A percentile compares a stretch with the other conserved stretches of the same genome.
Evolutionary conservation across 2,888 invertebrate species (phyloP).

Genomic region (Scaptomyza cyrtandrae): DNA sequence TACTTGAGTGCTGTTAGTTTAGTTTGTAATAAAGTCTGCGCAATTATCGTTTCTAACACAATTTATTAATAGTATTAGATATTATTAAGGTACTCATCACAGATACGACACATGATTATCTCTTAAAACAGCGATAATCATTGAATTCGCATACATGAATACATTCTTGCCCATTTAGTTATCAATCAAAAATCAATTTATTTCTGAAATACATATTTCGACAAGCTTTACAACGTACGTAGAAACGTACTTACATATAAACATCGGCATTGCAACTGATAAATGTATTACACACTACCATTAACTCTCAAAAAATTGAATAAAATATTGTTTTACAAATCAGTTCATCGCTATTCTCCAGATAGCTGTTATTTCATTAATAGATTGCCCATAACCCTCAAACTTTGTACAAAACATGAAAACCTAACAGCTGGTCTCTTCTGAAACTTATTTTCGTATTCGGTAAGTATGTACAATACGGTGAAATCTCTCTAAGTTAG

Average conservation of each 20-base stretch:
- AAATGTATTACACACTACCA: conserved; percentile 25
- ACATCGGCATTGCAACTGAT: conserved; percentile 10
- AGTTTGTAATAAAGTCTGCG: conserved; percentile 86
- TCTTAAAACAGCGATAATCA: conserved; percentile 15
- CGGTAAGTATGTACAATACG: too few species aligned
- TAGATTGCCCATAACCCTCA: too few species aligned
- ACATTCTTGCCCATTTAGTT: conserved; percentile 36
- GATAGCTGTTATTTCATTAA: neutral
- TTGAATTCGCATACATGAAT: neutral
- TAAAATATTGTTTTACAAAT: conserved; percentile 37
- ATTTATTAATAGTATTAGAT: neutral
- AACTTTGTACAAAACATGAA: too few species aligned
- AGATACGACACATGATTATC: conserved; percentile 27
- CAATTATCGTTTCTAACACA: conserved; percentile 15
- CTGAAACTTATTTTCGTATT: too few species aligned
- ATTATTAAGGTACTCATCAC: conserved; percentile 12
- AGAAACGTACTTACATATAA: conserved; percentile 3
- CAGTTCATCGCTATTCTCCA: neutral
- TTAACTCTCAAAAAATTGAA: conserved; percentile 28
- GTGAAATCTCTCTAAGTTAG: too few species aligned
- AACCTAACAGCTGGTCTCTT: too few species aligned
- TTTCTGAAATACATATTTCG: conserved; percentile 9
- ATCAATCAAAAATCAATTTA: conserved; percentile 16
- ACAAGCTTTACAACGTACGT: conserved; percentile 31
- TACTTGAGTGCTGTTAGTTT: conserved; percentile 57